Evolutionary conservation across 2,888 invertebrate species (phyloP).

Genomic region (Macrophya annulata): DNA sequence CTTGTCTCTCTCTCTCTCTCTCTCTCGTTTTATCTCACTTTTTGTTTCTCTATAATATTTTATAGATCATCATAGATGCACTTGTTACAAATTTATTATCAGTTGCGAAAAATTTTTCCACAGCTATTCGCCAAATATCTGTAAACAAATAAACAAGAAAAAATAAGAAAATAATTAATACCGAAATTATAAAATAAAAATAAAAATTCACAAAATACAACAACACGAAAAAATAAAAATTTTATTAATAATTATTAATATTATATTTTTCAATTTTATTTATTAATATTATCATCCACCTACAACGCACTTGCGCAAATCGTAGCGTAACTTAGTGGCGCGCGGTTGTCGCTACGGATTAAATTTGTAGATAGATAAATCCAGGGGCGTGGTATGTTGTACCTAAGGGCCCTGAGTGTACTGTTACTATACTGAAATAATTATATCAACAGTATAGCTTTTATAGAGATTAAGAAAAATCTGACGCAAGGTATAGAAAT

Average conservation of each 20-base stretch:
- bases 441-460: neutral
- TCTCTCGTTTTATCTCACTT: slow-evolving; percentile 18
- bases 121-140: neutral
- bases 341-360: neutral
- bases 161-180: neutral
- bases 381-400: slow-evolving; percentile 7
- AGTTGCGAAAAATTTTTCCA: neutral
- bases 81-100: neutral
- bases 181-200: neutral
- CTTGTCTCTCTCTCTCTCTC: slow-evolving; percentile 39
- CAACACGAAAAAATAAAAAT: neutral
- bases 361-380: neutral
- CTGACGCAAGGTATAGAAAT: neutral
- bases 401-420: neutral
- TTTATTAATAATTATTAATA: neutral
- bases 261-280: no score
- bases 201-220: no score
- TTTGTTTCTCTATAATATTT: neutral
- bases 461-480: neutral
- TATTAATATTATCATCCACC: slow-evolving; percentile 16
- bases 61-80: neutral
- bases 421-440: neutral
- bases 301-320: slow-evolving; percentile 54
- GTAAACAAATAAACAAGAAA: neutral
- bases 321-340: neutral